phyloP scores from a whole-genome alignment of 2,113 vertebrate species.

The Empidonax traillii region DNA sequence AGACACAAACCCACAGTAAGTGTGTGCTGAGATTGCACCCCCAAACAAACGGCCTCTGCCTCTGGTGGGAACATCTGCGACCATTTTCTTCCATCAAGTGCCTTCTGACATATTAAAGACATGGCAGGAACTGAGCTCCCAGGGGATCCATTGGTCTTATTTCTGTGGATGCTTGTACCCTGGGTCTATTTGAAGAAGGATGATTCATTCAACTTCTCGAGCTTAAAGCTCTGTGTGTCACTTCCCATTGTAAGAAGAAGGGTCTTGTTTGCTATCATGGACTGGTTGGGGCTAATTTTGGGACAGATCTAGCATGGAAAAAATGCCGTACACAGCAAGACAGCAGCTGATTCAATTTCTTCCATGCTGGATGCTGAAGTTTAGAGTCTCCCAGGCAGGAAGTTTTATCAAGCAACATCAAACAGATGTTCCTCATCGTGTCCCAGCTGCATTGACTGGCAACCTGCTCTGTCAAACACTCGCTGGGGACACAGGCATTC shows the following conservation, averaged over 20 bases:
- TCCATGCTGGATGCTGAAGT: neutral
- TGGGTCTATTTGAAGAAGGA: slow-evolving; percentile 35
- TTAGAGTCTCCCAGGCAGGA: neutral
- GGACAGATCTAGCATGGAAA: slow-evolving; percentile 4
- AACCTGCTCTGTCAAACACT: neutral
- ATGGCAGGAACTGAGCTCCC: slow-evolving; percentile 33
- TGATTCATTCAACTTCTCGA: slow-evolving; percentile 27
- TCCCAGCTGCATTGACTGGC: neutral
- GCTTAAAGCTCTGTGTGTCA: neutral
- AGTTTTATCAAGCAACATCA: neutral
- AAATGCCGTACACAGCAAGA: neutral
- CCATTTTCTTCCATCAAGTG: neutral
- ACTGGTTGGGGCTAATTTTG: slow-evolving; percentile 10
- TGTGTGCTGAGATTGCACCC: neutral
- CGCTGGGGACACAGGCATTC: fast-evolving
- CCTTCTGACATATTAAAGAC: slow-evolving; percentile 50
- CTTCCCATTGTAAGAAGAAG: slow-evolving; percentile 29
- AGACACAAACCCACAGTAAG: neutral
- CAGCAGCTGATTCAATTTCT: neutral
- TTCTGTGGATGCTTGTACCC: slow-evolving; percentile 2
- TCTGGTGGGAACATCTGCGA: neutral
- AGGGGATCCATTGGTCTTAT: slow-evolving; percentile 20
- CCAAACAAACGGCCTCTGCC: neutral
- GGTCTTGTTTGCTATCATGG: neutral
- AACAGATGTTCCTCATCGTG: neutral